These are phyloP conservation scores for Aldabrachelys gigantea DNA, from an alignment of 2,113 vertebrate genomes.

Conservation along the genomic window DNA sequence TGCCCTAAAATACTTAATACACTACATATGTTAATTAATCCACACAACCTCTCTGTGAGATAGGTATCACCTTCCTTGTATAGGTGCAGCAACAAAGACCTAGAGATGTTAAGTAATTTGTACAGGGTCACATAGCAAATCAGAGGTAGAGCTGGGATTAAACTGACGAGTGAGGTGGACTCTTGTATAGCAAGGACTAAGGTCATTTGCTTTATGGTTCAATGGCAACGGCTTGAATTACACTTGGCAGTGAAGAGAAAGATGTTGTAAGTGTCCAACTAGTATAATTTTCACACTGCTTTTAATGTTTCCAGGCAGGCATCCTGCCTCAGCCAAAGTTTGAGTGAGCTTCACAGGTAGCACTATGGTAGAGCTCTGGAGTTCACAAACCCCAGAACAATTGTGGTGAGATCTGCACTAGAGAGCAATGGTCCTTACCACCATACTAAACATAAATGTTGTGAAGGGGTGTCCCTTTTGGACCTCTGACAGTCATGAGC, in stretches of 20 bases:
- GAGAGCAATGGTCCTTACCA: background rate
- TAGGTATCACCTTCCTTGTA: background rate
- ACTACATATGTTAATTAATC: background rate
- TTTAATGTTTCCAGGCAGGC: background rate
- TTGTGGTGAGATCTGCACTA: background rate
- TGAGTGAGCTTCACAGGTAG: background rate
- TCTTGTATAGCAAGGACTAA: accelerated
- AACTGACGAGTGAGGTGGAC: background rate
- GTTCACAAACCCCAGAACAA: background rate
- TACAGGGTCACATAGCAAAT: background rate
- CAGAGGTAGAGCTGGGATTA: background rate
- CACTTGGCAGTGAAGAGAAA: background rate
- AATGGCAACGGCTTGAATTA: background rate
- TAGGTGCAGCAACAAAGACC: background rate
- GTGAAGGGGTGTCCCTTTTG: background rate
- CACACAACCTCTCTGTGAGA: background rate
- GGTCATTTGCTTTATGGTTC: no score
- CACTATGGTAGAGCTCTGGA: background rate
- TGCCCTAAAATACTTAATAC: background rate
- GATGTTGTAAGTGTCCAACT: background rate
- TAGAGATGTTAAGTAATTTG: background rate
- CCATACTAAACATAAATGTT: background rate
- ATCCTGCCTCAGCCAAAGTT: accelerated
- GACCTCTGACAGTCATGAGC: background rate
- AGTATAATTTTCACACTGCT: background rate